Evolutionary conservation across 1,140 invertebrate genomes (phyloP), one percentile per base, ranked within the genome.

Genomic region (Planococcus citri): DNA sequence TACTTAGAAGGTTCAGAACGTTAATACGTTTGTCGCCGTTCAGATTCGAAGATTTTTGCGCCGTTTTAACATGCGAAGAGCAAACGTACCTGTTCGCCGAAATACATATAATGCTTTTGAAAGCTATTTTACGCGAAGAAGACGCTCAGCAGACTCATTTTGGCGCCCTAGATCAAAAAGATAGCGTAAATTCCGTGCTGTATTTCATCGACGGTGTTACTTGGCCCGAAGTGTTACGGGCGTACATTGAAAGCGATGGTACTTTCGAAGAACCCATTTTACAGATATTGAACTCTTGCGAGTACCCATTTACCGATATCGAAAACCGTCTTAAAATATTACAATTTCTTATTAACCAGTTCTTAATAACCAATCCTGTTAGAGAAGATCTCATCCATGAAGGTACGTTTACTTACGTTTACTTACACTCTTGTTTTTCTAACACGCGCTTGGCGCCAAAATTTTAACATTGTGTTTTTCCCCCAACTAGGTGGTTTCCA

Each of bases 41-140:
- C 80, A 85, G 92, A 72, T 88, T 97, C 78, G 96, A 98, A 83
- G 95, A 98, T 79, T 92, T 98, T 77, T 95, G 94, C 83, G 90
- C 92, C 9, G 90, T 92, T 33, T 76, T 98, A n/a, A 82, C 88
- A 69, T 90, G 87, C 76, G 91, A 97, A 75, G 94, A 98, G 78
- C 92, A 96, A 78, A 94, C 88, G 73, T 88, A 86, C 76, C 79
- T 98, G 33, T 79, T 98, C 9, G 87, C 89, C 17, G 95, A 98
- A 81, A 86, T 96, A 74, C 95, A 98, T 78, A 90, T 96, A 71
- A 89, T 89, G 83, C 79, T 98, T 41, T 80, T 98, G 1, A 95
- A 94, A 81, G 88, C 94, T 10, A 82, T 98, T 70, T 79, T 98
- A 27, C 79, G 95, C 68, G 95, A 98, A 81, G 95, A 97, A 80